These are phyloP conservation scores for Eumerus sabulonum DNA, from an alignment of 2,888 invertebrate genomes.

Conservation along the genomic window DNA sequence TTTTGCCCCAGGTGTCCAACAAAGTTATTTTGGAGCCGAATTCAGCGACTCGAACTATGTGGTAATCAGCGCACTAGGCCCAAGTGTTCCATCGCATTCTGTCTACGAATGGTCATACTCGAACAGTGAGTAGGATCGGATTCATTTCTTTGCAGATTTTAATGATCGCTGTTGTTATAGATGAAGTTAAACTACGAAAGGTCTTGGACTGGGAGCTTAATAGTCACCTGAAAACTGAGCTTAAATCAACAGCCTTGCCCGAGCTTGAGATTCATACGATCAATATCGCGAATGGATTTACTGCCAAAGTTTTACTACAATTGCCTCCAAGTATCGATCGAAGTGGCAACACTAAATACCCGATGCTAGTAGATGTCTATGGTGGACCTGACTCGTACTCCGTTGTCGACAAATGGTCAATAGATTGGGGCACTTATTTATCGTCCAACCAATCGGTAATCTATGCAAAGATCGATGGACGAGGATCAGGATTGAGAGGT, in stretches of 20 bases:
- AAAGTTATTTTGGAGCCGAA: constrained; percentile 80
- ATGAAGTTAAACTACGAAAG: constrained; percentile 73
- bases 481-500: constrained; percentile 93
- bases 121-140: constrained; percentile 74
- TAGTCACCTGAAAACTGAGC: constrained; percentile 79
- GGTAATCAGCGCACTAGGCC: constrained; percentile 90
- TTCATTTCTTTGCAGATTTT: too few species aligned
- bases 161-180: constrained; percentile 57
- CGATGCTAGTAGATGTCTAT: constrained; percentile 92
- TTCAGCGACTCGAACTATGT: constrained; percentile 86
- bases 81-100: constrained; percentile 87
- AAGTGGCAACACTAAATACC: constrained; percentile 85
- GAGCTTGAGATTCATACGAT: constrained; percentile 82
- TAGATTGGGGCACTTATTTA: constrained; percentile 94
- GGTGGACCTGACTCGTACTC: constrained; percentile 94
- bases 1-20: constrained; percentile 70
- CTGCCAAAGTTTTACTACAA: constrained; percentile 87
- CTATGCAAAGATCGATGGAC: constrained; percentile 92
- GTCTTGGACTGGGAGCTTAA: constrained; percentile 85
- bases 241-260: constrained; percentile 81
- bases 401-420: constrained; percentile 87
- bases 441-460: constrained; percentile 91
- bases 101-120: constrained; percentile 80
- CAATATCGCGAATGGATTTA: constrained; percentile 82
- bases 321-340: constrained; percentile 86